Percentiles rank a stretch among this genome's conserved stretches.
These are phyloP conservation scores for Microcebus tavaratra DNA, from an alignment of 2,113 vertebrate species.

Conservation along the genomic window DNA sequence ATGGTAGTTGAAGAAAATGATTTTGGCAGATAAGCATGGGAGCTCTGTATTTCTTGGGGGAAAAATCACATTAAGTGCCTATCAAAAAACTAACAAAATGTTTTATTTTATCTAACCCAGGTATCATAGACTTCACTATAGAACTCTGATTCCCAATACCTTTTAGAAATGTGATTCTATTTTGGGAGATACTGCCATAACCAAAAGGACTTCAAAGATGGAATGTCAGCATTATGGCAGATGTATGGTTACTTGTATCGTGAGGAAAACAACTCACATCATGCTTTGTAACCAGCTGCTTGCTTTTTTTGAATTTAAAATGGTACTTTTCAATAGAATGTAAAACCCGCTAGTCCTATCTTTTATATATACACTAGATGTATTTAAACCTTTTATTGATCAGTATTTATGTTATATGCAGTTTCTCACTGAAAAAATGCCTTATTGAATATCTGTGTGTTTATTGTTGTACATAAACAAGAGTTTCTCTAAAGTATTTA, in stretches of 20 bases:
- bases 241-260: neutral
- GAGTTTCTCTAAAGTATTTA: neutral
- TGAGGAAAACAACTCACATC: neutral
- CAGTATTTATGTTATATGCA: slow-evolving; percentile 21
- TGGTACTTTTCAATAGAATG: slow-evolving; percentile 1
- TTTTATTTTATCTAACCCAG: neutral
- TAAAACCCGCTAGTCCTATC: neutral
- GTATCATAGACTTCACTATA: neutral
- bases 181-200: slow-evolving; percentile 7
- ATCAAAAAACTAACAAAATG: neutral
- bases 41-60: neutral
- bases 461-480: slow-evolving; percentile 1
- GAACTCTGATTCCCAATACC: neutral
- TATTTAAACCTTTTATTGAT: neutral
- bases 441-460: neutral
- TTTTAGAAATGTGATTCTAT: neutral
- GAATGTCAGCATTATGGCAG: neutral
- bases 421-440: slow-evolving; percentile 21
- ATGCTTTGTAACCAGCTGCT: neutral
- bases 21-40: neutral
- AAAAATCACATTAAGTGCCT: neutral
- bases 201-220: neutral
- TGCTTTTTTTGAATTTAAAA: neutral
- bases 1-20: slow-evolving; percentile 3
- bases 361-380: neutral